Evolutionary conservation across 2,797 vertebrate genomes (phyloP).

Genomic region (Dermochelys coriacea): DNA sequence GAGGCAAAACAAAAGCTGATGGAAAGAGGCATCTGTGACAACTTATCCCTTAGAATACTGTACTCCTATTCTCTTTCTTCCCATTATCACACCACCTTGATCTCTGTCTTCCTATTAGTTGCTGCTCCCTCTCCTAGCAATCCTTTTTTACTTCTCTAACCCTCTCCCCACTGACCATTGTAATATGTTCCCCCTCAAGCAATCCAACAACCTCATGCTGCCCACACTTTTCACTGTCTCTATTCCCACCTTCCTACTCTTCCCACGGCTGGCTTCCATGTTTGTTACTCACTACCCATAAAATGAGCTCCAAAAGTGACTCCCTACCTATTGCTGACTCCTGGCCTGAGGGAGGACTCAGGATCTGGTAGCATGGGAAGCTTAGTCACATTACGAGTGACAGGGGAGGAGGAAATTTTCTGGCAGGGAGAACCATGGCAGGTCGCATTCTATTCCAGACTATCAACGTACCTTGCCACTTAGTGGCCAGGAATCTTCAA

Average conservation of each 20-base stretch:
- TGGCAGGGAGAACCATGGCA: neutral
- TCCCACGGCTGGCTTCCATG: neutral
- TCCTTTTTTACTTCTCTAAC: neutral
- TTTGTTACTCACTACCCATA: neutral
- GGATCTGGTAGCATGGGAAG: accelerated
- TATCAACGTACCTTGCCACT: accelerated
- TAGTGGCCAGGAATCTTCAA: neutral
- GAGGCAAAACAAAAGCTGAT: constrained; percentile 64
- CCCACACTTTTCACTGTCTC: neutral
- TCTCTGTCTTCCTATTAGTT: neutral
- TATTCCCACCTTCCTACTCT: neutral
- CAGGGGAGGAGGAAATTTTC: accelerated
- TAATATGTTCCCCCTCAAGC: neutral
- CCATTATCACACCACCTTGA: constrained; percentile 6
- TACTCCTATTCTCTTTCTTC: neutral
- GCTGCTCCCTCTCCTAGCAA: neutral
- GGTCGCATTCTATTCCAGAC: neutral
- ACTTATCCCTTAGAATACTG: constrained; percentile 48
- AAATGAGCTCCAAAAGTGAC: accelerated
- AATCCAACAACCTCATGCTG: neutral
- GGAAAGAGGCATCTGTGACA: constrained; percentile 70
- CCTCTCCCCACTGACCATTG: neutral
- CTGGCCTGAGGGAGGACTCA: neutral
- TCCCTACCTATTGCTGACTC: accelerated
- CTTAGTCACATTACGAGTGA: neutral